Conservation (phyloP, 2,888 invertebrate species). For the Allygus modestus region DNA sequence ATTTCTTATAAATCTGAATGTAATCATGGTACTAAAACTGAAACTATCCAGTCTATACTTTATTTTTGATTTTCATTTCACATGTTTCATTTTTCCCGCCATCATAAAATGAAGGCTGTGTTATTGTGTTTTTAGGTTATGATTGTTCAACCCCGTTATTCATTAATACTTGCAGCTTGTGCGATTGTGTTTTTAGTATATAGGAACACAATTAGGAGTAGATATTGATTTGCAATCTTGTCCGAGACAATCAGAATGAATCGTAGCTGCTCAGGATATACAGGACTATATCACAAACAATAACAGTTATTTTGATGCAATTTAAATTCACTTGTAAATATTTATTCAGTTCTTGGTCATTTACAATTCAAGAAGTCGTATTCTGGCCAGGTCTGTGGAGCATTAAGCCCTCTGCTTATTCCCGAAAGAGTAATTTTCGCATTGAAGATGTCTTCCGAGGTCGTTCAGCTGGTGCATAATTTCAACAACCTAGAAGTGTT, state of each 20-base stretch:
- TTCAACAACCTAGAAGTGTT: too few relatives aligned
- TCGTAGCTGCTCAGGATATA: neutral
- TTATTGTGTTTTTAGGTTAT: neutral
- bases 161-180: neutral
- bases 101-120: slow-evolving; percentile 5
- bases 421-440: too few relatives aligned
- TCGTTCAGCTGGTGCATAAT: too few relatives aligned
- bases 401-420: too few relatives aligned
- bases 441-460: too few relatives aligned
- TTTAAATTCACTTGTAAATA: too few relatives aligned
- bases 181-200: too few relatives aligned
- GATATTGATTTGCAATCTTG: neutral
- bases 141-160: neutral
- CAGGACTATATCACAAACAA: neutral
- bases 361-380: neutral
- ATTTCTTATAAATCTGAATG: too few relatives aligned
- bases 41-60: too few relatives aligned
- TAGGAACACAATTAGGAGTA: neutral
- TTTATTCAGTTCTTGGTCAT: neutral
- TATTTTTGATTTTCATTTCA: too few relatives aligned
- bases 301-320: neutral
- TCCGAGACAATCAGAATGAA: neutral
- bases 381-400: neutral
- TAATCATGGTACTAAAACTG: too few relatives aligned
- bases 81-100: neutral